Base-by-base conservation (phyloP, 1,140 invertebrate genomes). In the Chrysomallon squamiferum region DNA sequence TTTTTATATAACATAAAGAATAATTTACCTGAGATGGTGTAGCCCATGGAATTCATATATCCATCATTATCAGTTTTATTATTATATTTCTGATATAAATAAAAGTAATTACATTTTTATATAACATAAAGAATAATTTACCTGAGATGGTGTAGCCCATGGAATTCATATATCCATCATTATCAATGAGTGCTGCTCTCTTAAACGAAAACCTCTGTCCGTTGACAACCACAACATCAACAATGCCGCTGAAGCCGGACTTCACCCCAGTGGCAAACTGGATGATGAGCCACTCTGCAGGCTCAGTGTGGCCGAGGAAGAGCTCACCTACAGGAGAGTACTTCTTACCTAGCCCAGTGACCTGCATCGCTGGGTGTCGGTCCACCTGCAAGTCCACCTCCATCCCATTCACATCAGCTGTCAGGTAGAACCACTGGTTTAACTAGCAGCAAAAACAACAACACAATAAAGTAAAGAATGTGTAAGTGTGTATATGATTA, bases 121-220 rank as follows among this genome's bases (percentile, higher is more conserved):
- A n/a, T n/a, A n/a, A n/a, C n/a, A n/a, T n/a, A n/a, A n/a, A n/a
- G n/a, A n/a, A n/a, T n/a, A n/a, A n/a, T 50, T 43, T 27, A 68
- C 66, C 45, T 7, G 66, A 61, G 6, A 57, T 38, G 30, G 43
- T 62, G 33, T 63, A 68, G 15, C 66, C 66, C 25, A 61, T 50
- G 2, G 43, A 25, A 30, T 68, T 68, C 4, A 68, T n/a, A 2
- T 43, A 13, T 6, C 50, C 66, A 15, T 62, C 52, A 3, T 43
- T 32, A 33, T 56, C 43, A 41, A 68, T 6, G 27, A 68, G 41
- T 1, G 45, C 60, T 18, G 30, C 60, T 4, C 41, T 33, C 2
- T 45, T 30, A 30, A 68, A 68, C 15, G 59, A 59, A 4, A 62
- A 20, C 1, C 20, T 38, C 20, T 56, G 35, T 4, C 61, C 66